phyloP scores from a whole-genome alignment of 1,140 invertebrate species.

The roundworm (Caenorhabditis elegans) region DNA sequence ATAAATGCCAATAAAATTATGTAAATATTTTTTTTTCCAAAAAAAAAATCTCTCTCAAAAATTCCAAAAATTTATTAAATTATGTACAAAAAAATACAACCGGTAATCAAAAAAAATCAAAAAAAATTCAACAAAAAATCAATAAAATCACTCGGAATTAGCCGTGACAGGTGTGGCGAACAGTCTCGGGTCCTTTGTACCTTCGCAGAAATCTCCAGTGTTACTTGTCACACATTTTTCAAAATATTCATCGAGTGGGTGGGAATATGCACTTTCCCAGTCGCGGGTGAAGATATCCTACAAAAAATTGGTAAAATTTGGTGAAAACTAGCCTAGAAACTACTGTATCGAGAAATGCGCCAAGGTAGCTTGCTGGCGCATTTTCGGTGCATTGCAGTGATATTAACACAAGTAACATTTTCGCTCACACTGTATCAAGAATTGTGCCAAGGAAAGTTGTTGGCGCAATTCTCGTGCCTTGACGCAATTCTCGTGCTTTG shows the following conservation, averaged over 20 bases:
- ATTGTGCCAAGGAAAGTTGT: too few relatives aligned
- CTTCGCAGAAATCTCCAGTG: conserved; percentile 56
- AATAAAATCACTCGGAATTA: neutral
- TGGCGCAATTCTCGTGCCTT: neutral
- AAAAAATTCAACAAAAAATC: too few relatives aligned
- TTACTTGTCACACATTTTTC: conserved; percentile 52
- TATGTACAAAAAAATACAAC: too few relatives aligned
- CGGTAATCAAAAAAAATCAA: too few relatives aligned
- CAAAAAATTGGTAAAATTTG: too few relatives aligned
- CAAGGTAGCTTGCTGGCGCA: neutral
- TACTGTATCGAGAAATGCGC: too few relatives aligned
- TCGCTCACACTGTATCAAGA: too few relatives aligned
- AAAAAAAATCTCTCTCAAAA: too few relatives aligned
- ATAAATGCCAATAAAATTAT: too few relatives aligned
- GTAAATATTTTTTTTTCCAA: too few relatives aligned
- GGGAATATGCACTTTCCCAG: conserved; percentile 62
- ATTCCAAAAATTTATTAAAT: neutral
- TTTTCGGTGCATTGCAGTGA: neutral
- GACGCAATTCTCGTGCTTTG: too few relatives aligned
- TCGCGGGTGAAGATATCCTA: conserved; percentile 45
- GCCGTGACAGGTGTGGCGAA: conserved; percentile 40
- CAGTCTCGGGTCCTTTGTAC: conserved; percentile 56
- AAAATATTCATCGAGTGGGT: conserved; percentile 56
- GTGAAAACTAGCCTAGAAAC: too few relatives aligned
- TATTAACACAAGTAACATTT: neutral